phyloP scores from a whole-genome alignment of 2,888 invertebrate genomes.

The Heliconius erato region DNA sequence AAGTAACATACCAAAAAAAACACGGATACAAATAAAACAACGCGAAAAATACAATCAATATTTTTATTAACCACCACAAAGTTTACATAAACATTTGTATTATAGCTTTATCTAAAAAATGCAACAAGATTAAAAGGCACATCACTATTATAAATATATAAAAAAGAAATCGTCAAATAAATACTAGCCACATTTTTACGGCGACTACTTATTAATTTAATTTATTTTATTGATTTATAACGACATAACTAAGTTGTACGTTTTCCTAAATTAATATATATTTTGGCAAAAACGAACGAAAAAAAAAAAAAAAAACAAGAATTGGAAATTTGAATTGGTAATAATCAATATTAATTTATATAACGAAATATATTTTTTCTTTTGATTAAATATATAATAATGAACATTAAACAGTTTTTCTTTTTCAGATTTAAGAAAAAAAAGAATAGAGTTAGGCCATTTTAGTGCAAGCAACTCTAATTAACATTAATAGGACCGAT shows the following conservation, averaged over 20 bases:
- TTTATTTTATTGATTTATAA: neutral
- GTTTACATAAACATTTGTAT: conserved; percentile 23
- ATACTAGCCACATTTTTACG: neutral
- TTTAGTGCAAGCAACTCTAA: neutral
- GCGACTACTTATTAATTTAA: neutral
- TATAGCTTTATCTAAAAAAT: conserved; percentile 2
- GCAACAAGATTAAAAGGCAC: neutral
- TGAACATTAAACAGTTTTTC: too few species aligned
- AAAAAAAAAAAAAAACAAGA: too few species aligned
- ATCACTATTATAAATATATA: neutral
- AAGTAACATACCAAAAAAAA: neutral
- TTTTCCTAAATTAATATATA: too few species aligned
- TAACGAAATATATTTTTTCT: too few species aligned
- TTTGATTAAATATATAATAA: too few species aligned
- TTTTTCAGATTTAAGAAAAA: neutral
- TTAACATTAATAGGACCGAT: neutral
- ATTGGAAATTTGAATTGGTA: too few species aligned
- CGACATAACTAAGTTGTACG: neutral
- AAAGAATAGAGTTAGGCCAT: neutral
- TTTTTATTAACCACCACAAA: conserved; percentile 44
- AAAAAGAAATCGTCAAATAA: neutral
- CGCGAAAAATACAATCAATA: conserved; percentile 1
- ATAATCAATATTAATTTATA: too few species aligned
- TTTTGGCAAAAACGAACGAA: too few species aligned
- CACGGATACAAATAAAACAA: conserved; percentile 24